Percentiles rank a stretch among this genome's conserved stretches.
Evolutionary conservation across 2,113 vertebrate species (phyloP).

Genomic region (Loxodonta africana): DNA sequence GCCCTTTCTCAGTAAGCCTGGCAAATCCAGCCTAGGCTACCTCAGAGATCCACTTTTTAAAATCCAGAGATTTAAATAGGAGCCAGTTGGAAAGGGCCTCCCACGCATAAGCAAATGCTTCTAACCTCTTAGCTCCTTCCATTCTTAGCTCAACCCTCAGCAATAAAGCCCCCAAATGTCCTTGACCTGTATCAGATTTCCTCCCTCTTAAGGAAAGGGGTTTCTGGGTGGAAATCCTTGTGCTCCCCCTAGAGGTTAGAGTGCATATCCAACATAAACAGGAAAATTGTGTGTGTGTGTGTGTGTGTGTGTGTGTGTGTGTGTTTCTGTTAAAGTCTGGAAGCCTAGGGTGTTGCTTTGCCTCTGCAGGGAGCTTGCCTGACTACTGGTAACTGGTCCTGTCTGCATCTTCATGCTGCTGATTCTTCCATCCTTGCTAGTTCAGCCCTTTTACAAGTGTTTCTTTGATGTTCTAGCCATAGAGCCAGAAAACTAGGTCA

Average conservation of each 20-base stretch:
- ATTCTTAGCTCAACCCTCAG: slow-evolving; percentile 53
- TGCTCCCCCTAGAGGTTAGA: slow-evolving; percentile 66
- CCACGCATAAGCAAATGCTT: slow-evolving; percentile 1
- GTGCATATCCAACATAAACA: not conserved
- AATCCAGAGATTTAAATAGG: slow-evolving; percentile 55
- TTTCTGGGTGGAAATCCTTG: slow-evolving; percentile 58
- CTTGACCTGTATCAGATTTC: not conserved
- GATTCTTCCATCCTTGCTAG: slow-evolving; percentile 36
- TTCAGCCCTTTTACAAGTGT: not conserved
- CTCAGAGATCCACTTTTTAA: slow-evolving; percentile 37
- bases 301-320: too few species aligned
- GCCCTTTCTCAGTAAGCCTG: not conserved
- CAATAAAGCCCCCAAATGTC: not conserved
- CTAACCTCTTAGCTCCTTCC: slow-evolving; percentile 41
- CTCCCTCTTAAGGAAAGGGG: not conserved
- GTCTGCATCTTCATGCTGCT: not conserved
- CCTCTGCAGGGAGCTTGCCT: not conserved
- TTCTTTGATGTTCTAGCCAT: slow-evolving; percentile 22
- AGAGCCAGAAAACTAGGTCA: not conserved
- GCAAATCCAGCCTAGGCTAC: slow-evolving; percentile 3
- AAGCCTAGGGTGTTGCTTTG: not conserved
- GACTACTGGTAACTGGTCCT: not conserved
- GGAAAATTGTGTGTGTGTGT: not conserved
- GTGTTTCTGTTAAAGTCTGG: not conserved
- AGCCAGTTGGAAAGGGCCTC: slow-evolving; percentile 6